A percentile compares a stretch with the other conserved stretches of the same genome.
These are phyloP conservation scores for Philereme transversata DNA, from an alignment of 2,888 invertebrate genomes.

Conservation along the genomic window DNA sequence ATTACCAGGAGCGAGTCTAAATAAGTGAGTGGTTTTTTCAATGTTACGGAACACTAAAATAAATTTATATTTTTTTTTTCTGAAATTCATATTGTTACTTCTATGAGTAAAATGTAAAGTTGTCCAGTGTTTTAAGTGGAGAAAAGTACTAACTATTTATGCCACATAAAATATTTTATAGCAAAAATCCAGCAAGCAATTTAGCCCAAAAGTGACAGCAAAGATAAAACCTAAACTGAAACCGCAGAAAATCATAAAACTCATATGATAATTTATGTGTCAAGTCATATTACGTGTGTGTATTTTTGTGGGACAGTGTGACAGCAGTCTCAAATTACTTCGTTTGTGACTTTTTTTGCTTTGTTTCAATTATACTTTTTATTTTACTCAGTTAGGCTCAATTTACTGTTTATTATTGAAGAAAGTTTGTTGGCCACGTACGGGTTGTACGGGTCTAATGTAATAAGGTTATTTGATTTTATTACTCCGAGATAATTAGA, in stretches of 20 bases:
- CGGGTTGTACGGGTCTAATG: not conserved
- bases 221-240: not conserved
- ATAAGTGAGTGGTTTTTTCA: no score
- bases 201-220: not conserved
- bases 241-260: not conserved
- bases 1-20: no score
- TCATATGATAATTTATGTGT: conserved; percentile 6
- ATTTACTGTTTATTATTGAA: not conserved
- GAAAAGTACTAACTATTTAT: not conserved
- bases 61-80: no score
- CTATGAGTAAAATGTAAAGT: not conserved
- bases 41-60: no score
- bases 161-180: not conserved
- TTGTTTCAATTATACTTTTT: conserved; percentile 3
- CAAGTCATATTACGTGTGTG: conserved; percentile 1
- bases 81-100: no score
- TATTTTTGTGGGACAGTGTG: conserved; percentile 3
- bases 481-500: not conserved
- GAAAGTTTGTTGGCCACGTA: conserved; percentile 5
- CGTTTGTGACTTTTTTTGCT: conserved; percentile 5
- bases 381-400: not conserved
- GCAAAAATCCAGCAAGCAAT: conserved; percentile 1
- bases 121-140: not conserved
- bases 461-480: not conserved
- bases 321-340: conserved; percentile 10